Base-by-base conservation (phyloP, 2,113 vertebrate genomes). In the Shinisaurus crocodilurus region DNA sequence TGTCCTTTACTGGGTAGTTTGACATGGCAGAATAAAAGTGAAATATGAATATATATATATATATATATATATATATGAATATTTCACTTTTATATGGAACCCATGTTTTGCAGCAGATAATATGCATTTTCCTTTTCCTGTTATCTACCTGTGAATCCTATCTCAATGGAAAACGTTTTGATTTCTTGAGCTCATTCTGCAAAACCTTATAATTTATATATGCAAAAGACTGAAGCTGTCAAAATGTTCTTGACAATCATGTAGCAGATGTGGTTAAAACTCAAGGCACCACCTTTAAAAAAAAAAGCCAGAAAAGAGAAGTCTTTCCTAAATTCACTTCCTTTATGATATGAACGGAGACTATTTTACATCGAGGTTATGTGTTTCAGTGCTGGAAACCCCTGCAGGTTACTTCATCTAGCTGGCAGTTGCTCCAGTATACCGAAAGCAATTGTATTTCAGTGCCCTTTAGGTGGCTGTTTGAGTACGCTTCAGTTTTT, bases 141-240 rank as follows among this genome's bases (percentile, higher is more conserved):
- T 88, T 84, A 85, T 1, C 34, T 90, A 86, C 82, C 80, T 75
- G 45, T 86, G 69, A 63, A n/a, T 83, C 40, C 18, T 27, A 29
- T 72, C 89, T 92, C 91, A 60, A 88, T 74, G 32, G 82, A 60
- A 86, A 63, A 10, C 37, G 0, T 45, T 90, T 88, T 45, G 54
- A 92, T 93, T 94, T 91, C 79, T 43, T 76, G 88, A 91, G 50
- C 69, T 94, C 72, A 88, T 92, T 50, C 89, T 69, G 79, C 86
- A 93, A 93, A 3, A 81, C 45, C 32, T 90, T 69, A 72, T 90
- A 87, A 94, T 93, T 94, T 92, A 81, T 92, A 87, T 13, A 92
- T 2, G 6, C 1, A 37, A 40, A 88, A 89, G 57, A 74, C n/a
- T 29, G n/a, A 92, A 95, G 91, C 45, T 1, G 37, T 89, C 79